Base-by-base conservation (phyloP, 2,113 vertebrate genomes). In the Takifugu flavidus region DNA sequence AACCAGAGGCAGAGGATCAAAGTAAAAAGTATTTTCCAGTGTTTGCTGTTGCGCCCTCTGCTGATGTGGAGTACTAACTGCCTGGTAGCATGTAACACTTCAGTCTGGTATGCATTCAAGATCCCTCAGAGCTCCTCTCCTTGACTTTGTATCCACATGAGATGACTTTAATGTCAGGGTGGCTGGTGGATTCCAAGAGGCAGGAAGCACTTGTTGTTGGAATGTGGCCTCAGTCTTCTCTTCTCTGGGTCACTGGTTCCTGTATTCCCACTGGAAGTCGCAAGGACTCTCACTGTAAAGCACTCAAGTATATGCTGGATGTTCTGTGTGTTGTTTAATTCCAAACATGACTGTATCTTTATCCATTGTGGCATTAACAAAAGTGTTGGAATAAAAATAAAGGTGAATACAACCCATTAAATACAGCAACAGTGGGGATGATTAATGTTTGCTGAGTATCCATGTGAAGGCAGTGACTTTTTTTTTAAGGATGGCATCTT, bases 311-410 rank as follows among this genome's bases (percentile, higher is more conserved):
- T 92, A 85, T 79, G 82, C 90, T 93, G 93, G 90, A 93, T 94
- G 92, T 92, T 94, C 91, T 91, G 84, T 94, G 92, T 91, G 91
- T 93, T 91, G 89, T 94, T 93, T 92, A 89, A 92, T 94, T 94
- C 90, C 86, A 82, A 89, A 77, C 92, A 92, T 95, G 92, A 92
- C 90, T 94, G 94, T 95, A 93, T 93, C 92, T 92, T 93, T 82
- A 85, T 92, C 86, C 93, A 93, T 93, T 90, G 92, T 94, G 91
- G 89, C 77, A 83, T 86, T 73, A 57, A 66, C 74, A 73, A 79
- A 39, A 67, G 69, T 80, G 47, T 83, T 84, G 78, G 84, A 76
- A 74, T 83, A 85, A 75, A 78, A 78, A 83, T 82, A 80, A 85
- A 82, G 73, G 63, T 15, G 58, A 83, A 42, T 59, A 70, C 66